Evolutionary conservation across 2,797 vertebrate genomes (phyloP).

Genomic region (Leptodactylus fallax): DNA sequence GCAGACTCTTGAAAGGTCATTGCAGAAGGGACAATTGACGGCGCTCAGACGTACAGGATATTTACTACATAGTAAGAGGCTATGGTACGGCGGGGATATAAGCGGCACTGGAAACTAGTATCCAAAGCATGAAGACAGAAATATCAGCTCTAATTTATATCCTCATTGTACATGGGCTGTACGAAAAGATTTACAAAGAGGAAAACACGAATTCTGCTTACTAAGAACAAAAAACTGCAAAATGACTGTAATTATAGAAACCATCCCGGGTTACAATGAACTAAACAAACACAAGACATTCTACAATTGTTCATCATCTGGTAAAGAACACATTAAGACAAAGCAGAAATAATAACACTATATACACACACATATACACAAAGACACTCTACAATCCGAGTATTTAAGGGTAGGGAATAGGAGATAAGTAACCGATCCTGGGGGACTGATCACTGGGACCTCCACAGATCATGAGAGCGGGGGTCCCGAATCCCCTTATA

Average conservation of each 20-base stretch:
- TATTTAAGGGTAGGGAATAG: too few species aligned
- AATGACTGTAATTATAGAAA: not conserved
- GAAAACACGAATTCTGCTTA: not conserved
- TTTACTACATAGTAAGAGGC: not conserved
- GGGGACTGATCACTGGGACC: too few species aligned
- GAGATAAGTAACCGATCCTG: too few species aligned
- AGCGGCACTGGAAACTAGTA: not conserved
- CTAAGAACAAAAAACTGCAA: not conserved
- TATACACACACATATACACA: too few species aligned
- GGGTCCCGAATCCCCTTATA: too few species aligned
- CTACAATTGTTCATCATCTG: too few species aligned
- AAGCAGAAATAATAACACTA: too few species aligned
- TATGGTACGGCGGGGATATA: not conserved
- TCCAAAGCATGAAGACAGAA: not conserved
- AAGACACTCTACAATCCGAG: too few species aligned
- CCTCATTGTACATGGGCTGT: not conserved
- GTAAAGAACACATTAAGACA: too few species aligned
- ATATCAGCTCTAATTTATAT: not conserved
- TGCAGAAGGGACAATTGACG: not conserved
- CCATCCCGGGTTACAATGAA: not conserved
- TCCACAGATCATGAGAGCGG: too few species aligned
- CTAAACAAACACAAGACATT: too few species aligned
- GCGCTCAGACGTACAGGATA: not conserved
- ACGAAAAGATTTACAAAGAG: not conserved
- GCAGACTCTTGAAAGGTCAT: slow-evolving; percentile 23